Evolutionary conservation across 2,797 vertebrate genomes (phyloP).

Genomic region (Tympanoctomys barrerae): DNA sequence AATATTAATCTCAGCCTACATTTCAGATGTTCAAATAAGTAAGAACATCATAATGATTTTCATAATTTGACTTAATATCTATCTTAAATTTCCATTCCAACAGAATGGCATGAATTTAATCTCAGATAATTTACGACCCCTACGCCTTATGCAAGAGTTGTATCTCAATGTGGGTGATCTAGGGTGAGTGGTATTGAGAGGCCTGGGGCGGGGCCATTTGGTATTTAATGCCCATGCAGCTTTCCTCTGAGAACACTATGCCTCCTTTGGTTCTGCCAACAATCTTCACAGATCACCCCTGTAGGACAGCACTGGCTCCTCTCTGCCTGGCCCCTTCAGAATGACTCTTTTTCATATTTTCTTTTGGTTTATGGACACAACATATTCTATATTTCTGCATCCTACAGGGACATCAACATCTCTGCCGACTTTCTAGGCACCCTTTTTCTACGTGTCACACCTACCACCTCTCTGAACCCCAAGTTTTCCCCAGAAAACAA

Average conservation of each 20-base stretch:
- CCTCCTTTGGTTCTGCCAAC: neutral
- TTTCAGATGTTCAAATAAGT: slow-evolving; percentile 1
- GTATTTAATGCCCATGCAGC: neutral
- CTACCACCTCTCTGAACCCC: neutral
- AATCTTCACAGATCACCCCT: neutral
- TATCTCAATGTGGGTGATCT: neutral
- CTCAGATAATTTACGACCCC: neutral
- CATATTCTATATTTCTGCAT: neutral
- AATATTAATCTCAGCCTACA: slow-evolving; percentile 1
- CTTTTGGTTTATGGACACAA: neutral
- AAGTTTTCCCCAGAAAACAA: neutral
- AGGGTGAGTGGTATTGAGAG: neutral
- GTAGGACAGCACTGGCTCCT: slow-evolving; percentile 6
- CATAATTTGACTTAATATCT: neutral
- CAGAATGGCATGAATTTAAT: slow-evolving; percentile 1
- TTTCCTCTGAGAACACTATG: neutral
- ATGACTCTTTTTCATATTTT: neutral
- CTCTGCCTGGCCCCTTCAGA: neutral
- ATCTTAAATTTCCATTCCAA: neutral
- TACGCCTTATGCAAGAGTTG: neutral
- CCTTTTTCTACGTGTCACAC: neutral
- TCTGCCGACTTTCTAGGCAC: neutral
- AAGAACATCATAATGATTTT: slow-evolving; percentile 17
- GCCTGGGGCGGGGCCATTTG: neutral
- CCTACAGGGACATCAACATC: neutral